Evolutionary conservation across 2,797 vertebrate genomes (phyloP), one percentile per base, ranked within the genome.

Genomic region (Chaetodon trifasciatus): DNA sequence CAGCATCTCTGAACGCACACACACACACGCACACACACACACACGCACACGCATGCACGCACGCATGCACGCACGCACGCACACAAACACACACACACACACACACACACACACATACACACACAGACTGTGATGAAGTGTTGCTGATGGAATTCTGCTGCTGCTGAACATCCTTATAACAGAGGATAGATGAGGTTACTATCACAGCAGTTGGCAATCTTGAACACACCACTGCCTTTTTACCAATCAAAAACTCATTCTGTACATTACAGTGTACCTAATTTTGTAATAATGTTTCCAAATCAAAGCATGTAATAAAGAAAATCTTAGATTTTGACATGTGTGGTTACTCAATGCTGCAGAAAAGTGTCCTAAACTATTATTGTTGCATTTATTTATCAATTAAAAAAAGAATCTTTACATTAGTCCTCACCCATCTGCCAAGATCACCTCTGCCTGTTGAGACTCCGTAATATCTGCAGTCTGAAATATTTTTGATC

Each of bases 1-100:
- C 92, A 90, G 60, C 90, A 97, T 73, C 83, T 97, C 74, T 94
- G 74, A 88, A 46, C 19, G 75, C 71, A 76, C 62, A 61, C 28
- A 32, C 4, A 32, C 28, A 32, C 28, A 32, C 28, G 4, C 28
- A 32, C 28, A 32, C 28, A 32, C 28, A 32, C 28, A 32, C 28
- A 32, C 28, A 32, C 28, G 4, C 28, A 32, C 28, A 32, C 28
- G 4, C 28, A 32, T 3, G 4, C 28, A 32, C 28, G 3, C 53
- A 13, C 42, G 13, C 32, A 0, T 37, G 55, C 47, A 55, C 61
- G n/a, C 1, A 56, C 16, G 64, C 56, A 57, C 42, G 67, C 70
- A 76, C 62, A 61, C 42, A 70, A 69, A 76, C 62, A 61, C 47
- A 11, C 28, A 32, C 28, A 32, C 28, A 32, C 28, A 32, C 28